A percentile compares a stretch with the other conserved stretches of the same genome.
Conservation (phyloP, 2,888 invertebrate genomes). For the Agonopterix subpropinquella region DNA sequence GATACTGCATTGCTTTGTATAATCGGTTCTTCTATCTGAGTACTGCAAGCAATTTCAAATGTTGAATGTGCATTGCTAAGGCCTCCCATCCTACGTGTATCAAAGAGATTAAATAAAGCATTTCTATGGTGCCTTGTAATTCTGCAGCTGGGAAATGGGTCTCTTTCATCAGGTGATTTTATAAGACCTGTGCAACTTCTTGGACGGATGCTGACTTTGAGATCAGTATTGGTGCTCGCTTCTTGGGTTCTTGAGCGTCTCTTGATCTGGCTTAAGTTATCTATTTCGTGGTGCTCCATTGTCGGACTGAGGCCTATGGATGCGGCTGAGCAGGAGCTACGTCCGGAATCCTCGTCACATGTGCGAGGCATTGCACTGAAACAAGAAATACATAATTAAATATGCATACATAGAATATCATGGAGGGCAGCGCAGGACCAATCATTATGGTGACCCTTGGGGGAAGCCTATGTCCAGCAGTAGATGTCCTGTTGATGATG, state of each 20-base stretch:
- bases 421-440: no score
- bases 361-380: conserved; percentile 53
- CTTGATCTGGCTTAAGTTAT: conserved; percentile 22
- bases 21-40: conserved; percentile 52
- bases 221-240: conserved; percentile 67
- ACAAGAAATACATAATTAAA: conserved; percentile 12
- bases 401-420: not conserved
- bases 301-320: conserved; percentile 54
- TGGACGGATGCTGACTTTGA: conserved; percentile 61
- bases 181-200: conserved; percentile 49
- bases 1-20: conserved; percentile 47
- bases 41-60: conserved; percentile 62
- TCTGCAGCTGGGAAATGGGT: conserved; percentile 64
- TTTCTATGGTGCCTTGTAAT: conserved; percentile 43
- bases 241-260: conserved; percentile 46
- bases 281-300: conserved; percentile 38
- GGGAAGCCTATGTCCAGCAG: no score
- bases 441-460: no score
- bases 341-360: conserved; percentile 67
- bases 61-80: conserved; percentile 65
- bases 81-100: conserved; percentile 53
- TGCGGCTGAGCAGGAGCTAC: conserved; percentile 66
- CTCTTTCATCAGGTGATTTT: conserved; percentile 67
- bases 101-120: conserved; percentile 52
- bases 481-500: no score